Evolutionary conservation across 2,797 vertebrate genomes (phyloP).

Genomic region (Semaprochilodus insignis): DNA sequence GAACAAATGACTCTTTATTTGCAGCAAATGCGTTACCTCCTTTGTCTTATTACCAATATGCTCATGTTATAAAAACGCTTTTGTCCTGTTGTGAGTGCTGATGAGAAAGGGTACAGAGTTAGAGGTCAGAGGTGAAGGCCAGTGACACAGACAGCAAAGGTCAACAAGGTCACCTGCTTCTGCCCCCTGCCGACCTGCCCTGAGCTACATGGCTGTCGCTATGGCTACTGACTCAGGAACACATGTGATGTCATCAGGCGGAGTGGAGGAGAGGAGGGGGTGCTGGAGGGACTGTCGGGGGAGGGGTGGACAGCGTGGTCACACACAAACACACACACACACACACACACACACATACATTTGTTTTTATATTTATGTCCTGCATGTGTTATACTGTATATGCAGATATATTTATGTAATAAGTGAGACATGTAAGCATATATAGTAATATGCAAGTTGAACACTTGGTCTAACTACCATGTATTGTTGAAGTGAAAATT

Average conservation of each 20-base stretch:
- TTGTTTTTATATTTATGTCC: background rate
- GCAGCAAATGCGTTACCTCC: background rate
- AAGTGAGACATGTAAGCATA: too few relatives aligned
- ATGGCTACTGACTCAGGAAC: conserved; percentile 77
- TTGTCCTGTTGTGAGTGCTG: conserved; percentile 26
- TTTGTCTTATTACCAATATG: conserved; percentile 8
- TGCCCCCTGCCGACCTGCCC: conserved; percentile 66
- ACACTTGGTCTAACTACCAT: too few relatives aligned
- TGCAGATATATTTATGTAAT: too few relatives aligned
- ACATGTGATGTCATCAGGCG: conserved; percentile 72
- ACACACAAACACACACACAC: conserved; percentile 40
- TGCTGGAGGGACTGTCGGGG: conserved; percentile 18
- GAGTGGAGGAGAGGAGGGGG: conserved; percentile 30
- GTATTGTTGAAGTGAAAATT: too few relatives aligned
- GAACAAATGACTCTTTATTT: background rate
- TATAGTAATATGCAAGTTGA: too few relatives aligned
- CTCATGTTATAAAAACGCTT: conserved; percentile 8
- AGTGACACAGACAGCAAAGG: conserved; percentile 76
- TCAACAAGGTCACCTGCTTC: conserved; percentile 69
- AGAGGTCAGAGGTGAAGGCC: conserved; percentile 52
- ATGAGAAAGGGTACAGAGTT: conserved; percentile 62
- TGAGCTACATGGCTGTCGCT: conserved; percentile 62
- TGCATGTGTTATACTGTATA: too few relatives aligned
- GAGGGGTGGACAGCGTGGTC: conserved; percentile 51
- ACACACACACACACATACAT: conserved; percentile 28